Evolutionary conservation across 1,140 invertebrate species (phyloP).

Genomic region (Tetraneura akinire): DNA sequence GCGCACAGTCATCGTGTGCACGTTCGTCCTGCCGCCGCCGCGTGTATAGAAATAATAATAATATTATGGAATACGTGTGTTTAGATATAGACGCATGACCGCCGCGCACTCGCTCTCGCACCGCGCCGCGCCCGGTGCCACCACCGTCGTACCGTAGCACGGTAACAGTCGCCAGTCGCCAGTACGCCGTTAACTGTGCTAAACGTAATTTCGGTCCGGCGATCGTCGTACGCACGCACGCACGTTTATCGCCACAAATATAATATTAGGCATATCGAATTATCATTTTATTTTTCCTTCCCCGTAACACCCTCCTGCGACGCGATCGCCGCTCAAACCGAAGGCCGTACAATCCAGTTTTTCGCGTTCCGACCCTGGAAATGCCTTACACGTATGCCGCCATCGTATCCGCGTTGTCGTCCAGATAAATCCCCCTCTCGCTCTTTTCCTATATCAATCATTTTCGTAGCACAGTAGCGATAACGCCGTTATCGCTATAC

Average conservation of each 20-base stretch:
- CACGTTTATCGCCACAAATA: not conserved
- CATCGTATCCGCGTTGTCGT: not conserved
- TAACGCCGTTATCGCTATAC: no score
- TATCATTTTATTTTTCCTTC: no score
- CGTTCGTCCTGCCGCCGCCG: slow-evolving; percentile 34
- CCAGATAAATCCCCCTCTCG: not conserved
- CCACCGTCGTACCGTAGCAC: not conserved
- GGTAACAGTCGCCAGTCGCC: not conserved
- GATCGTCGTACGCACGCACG: not conserved
- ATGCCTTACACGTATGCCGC: not conserved
- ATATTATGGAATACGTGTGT: no score
- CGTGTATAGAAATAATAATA: not conserved
- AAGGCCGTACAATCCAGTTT: not conserved
- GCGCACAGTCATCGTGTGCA: slow-evolving; percentile 49
- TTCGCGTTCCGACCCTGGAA: not conserved
- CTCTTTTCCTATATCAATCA: no score
- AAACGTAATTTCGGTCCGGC: not conserved
- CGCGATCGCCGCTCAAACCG: no score
- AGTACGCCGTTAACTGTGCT: slow-evolving; percentile 13
- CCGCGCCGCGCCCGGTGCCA: slow-evolving; percentile 8
- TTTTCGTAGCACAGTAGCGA: no score
- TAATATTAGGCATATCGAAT: no score
- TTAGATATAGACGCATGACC: slow-evolving; percentile 26
- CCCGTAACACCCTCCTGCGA: no score
- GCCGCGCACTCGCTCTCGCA: not conserved